Evolutionary conservation across 2,113 vertebrate genomes (phyloP).

Genomic region (Chionomys nivalis): DNA sequence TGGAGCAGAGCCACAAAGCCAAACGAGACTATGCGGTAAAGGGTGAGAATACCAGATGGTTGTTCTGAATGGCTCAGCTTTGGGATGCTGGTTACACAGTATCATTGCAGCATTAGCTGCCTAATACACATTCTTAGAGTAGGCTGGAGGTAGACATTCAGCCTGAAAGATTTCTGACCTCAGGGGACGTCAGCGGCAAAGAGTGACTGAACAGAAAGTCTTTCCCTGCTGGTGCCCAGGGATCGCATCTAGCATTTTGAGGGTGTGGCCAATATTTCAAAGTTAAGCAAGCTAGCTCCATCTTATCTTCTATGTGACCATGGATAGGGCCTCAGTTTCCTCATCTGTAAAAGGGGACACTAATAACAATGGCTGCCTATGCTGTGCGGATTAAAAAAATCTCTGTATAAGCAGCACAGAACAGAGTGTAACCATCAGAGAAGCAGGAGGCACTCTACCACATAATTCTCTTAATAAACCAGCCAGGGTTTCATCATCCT

Average conservation of each 20-base stretch:
- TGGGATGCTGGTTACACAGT: background rate
- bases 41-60: fast-evolving
- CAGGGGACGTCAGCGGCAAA: background rate
- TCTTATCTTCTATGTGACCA: background rate
- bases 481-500: background rate
- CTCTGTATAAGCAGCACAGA: background rate
- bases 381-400: background rate
- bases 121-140: background rate
- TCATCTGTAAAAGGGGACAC: background rate
- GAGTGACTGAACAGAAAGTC: background rate
- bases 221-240: background rate
- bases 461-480: background rate
- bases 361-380: background rate
- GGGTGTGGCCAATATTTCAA: too few species aligned
- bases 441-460: background rate
- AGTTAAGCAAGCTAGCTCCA: background rate
- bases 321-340: background rate
- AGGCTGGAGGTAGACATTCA: background rate
- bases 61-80: background rate
- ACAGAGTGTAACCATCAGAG: background rate
- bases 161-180: background rate
- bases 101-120: fast-evolving
- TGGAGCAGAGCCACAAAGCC: background rate
- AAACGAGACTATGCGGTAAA: too few species aligned
- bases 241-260: background rate